A percentile compares a stretch with the other conserved stretches of the same genome.
Evolutionary conservation across 2,797 vertebrate species (phyloP).

Genomic region (Octomys mimax): DNA sequence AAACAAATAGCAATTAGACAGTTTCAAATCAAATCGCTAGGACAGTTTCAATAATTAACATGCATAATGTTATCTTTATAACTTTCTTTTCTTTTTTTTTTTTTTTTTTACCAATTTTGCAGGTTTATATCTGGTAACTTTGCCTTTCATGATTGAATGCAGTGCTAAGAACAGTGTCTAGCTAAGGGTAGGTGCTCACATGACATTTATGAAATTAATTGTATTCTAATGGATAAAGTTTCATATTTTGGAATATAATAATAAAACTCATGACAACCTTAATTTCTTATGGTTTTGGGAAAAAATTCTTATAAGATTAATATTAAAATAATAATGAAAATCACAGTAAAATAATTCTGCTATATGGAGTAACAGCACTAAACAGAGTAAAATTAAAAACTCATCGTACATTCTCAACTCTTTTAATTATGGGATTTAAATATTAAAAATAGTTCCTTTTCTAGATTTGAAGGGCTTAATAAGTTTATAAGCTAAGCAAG

Average conservation of each 20-base stretch:
- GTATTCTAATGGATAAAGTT: not conserved
- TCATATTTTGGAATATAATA: not conserved
- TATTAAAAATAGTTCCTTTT: conserved; percentile 28
- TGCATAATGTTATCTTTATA: too few relatives aligned
- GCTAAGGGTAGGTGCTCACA: not conserved
- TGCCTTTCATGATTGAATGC: not conserved
- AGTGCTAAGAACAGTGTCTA: not conserved
- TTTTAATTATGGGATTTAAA: conserved; percentile 24
- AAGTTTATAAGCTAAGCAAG: conserved; percentile 22
- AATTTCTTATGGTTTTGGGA: conserved; percentile 24
- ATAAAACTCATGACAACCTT: not conserved
- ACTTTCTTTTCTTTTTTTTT: too few relatives aligned
- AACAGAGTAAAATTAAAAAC: conserved; percentile 43
- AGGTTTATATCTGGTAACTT: not conserved
- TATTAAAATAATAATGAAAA: conserved; percentile 17
- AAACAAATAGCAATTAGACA: too few relatives aligned
- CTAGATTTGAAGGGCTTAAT: not conserved
- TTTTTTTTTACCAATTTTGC: too few relatives aligned
- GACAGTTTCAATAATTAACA: too few relatives aligned
- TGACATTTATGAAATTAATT: conserved; percentile 27
- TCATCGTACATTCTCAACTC: not conserved
- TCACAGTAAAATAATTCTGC: not conserved
- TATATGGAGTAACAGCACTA: conserved; percentile 1
- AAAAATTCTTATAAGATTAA: not conserved
- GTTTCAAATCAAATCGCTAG: too few relatives aligned